Percentiles rank a stretch among this genome's conserved stretches.
These are phyloP conservation scores for Scopus umbretta DNA, from an alignment of 2,113 vertebrate species.

Conservation along the genomic window DNA sequence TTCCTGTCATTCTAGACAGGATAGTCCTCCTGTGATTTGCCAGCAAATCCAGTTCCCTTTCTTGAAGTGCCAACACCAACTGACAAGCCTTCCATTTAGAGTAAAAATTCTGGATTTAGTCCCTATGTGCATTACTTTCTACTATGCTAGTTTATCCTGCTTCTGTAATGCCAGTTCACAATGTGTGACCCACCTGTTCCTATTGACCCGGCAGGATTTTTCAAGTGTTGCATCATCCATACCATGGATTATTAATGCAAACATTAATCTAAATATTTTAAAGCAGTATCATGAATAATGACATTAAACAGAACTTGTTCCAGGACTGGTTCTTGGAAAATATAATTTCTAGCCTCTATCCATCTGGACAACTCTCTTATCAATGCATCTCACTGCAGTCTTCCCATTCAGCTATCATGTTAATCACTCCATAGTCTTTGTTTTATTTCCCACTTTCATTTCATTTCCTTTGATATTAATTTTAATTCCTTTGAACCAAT, in stretches of 20 bases:
- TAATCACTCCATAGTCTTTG: background rate
- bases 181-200: background rate
- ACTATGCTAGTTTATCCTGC: background rate
- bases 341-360: background rate
- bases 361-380: background rate
- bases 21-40: background rate
- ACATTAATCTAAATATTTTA: background rate
- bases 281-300: background rate
- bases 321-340: background rate
- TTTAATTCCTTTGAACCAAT: background rate
- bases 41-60: background rate
- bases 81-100: background rate
- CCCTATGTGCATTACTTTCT: background rate
- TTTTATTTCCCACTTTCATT: background rate
- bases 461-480: background rate
- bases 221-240: background rate
- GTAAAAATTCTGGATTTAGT: background rate
- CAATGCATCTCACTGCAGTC: background rate
- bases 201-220: background rate
- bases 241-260: background rate
- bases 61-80: background rate
- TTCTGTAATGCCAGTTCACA: background rate
- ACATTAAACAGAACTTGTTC: background rate
- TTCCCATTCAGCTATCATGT: background rate
- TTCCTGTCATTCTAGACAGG: background rate